phyloP scores from a whole-genome alignment of 2,888 invertebrate genomes.

The Tetragonisca angustula region DNA sequence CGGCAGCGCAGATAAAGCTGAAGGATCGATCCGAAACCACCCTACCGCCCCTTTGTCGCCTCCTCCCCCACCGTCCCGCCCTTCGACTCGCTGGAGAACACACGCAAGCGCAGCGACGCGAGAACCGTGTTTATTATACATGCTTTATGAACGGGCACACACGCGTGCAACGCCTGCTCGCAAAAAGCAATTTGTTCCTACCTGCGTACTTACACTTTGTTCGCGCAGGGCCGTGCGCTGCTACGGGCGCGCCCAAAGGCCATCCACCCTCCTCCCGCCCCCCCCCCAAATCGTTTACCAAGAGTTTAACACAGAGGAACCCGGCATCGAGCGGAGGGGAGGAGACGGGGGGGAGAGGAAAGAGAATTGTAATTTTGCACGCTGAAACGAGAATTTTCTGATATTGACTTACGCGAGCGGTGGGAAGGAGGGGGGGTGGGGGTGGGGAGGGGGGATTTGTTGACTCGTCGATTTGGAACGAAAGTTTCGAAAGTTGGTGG shows the following conservation, averaged over 20 bases:
- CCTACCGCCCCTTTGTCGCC: not conserved
- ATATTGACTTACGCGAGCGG: too few species aligned
- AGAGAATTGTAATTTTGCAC: too few species aligned
- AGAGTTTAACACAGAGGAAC: too few species aligned
- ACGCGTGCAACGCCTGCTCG: slow-evolving; percentile 26
- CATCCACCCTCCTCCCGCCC: not conserved
- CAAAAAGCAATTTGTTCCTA: slow-evolving; percentile 50
- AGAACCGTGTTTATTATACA: slow-evolving; percentile 73
- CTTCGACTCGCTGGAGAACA: slow-evolving; percentile 24
- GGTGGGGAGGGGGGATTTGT: too few species aligned
- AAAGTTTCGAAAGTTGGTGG: too few species aligned
- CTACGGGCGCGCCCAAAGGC: not conserved
- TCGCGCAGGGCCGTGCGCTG: slow-evolving; percentile 5
- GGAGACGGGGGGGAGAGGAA: too few species aligned
- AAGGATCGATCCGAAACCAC: slow-evolving; percentile 67
- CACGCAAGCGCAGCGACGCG: slow-evolving; percentile 70
- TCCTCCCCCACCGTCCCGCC: not conserved
- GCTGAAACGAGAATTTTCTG: too few species aligned
- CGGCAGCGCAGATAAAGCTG: slow-evolving; percentile 63
- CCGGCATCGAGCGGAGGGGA: too few species aligned
- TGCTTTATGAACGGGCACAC: slow-evolving; percentile 70
- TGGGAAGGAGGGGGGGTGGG: too few species aligned
- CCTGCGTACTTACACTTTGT: slow-evolving; percentile 33
- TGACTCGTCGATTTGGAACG: too few species aligned
- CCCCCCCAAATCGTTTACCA: too few species aligned